Evolutionary conservation across 2,113 vertebrate species (phyloP), one percentile per base, ranked within the genome.

Genomic region (Cheirogaleus medius): DNA sequence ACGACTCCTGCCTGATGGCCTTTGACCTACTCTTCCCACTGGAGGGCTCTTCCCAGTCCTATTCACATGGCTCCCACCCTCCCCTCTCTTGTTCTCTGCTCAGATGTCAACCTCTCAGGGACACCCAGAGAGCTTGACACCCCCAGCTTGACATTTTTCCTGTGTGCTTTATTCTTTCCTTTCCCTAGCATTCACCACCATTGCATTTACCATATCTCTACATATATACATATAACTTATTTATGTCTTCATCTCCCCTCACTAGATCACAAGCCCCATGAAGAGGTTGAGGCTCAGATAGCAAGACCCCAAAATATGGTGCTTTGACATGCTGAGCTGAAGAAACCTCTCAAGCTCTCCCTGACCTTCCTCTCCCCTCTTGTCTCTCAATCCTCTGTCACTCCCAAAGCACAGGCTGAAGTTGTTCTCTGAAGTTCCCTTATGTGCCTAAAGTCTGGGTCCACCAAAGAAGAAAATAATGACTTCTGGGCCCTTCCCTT

Each of bases 191-290:
- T 23, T 77, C 13, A 37, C 18, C 47, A 34, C 14, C 23, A 25
- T 1, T 44, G 74, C 6, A 0, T 21, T 42, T 10, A 68, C 23
- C 2, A 2, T 5, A 25, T 21, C 54, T 56, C 54, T 56, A 7
- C 54, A 56, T 56, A 56, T 56, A 56, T 56, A 56, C 20, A 56
- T 56, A 56, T 56, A 21, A 29, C 8, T 68, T 44, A 42, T 69
- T 4, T 29, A 32, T 39, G 63, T 64, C 14, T 44, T 52, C 37
- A 25, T 56, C 34, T 25, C 15, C 54, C 13, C 8, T 63, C n/a
- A 3, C 34, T 71, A 7, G 34, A 56, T 23, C 8, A 3, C 4
- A 88, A 58, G 1, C 0, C 37, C 27, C 8, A 6, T 11, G 5
- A 96, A 23, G 66, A 37, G 20, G 66, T 18, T n/a, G 34, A 20